Evolutionary conservation across 2,113 vertebrate genomes (phyloP).

Genomic region (Stomatorhinus ivindoensis): DNA sequence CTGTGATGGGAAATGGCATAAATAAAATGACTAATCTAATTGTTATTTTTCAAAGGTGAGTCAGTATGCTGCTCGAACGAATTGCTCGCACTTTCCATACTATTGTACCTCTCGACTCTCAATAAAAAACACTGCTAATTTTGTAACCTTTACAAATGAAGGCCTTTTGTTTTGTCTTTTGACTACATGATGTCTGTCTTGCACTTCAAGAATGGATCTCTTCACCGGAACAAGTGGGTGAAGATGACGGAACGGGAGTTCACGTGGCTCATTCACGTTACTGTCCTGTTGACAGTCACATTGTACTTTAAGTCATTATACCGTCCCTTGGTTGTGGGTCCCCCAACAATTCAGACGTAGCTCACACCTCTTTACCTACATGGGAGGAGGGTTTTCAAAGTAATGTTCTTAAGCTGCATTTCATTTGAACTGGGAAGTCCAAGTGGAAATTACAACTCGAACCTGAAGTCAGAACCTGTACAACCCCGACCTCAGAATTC

Average conservation of each 20-base stretch:
- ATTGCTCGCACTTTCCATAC: neutral
- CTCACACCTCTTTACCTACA: neutral
- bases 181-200: neutral
- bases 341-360: neutral
- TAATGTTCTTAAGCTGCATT: neutral
- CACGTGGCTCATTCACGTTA: neutral
- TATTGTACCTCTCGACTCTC: neutral
- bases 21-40: neutral
- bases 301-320: neutral
- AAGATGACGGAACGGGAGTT: neutral
- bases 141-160: neutral
- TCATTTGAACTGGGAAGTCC: neutral
- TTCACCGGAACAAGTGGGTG: neutral
- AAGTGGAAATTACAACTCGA: neutral
- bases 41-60: neutral
- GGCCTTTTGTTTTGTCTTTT: neutral
- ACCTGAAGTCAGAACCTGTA: neutral
- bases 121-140: neutral
- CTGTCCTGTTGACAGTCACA: neutral
- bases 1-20: neutral
- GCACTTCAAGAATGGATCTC: neutral
- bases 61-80: neutral
- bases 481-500: neutral
- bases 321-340: neutral
- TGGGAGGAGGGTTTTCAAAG: neutral